Evolutionary conservation across 2,113 vertebrate species (phyloP).

Genomic region (Lathamus discolor): DNA sequence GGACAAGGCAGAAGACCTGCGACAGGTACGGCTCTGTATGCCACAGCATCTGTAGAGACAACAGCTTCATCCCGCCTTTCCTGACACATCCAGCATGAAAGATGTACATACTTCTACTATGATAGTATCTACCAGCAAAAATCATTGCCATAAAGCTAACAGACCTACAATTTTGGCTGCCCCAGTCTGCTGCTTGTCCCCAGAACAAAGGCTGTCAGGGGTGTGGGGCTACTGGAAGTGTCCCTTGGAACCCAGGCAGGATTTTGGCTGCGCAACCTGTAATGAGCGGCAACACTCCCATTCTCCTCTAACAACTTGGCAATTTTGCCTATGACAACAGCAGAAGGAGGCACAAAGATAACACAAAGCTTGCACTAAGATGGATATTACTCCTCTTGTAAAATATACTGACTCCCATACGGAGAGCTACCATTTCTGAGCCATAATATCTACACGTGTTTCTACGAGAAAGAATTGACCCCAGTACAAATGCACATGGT

Average conservation of each 20-base stretch:
- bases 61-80: background rate
- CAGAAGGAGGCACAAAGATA: background rate
- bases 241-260: background rate
- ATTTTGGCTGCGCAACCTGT: background rate
- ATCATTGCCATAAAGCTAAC: background rate
- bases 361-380: background rate
- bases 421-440: background rate
- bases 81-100: background rate
- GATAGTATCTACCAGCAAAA: background rate
- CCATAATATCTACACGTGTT: background rate
- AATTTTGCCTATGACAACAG: background rate
- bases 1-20: background rate
- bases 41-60: background rate
- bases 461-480: background rate
- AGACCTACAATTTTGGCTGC: background rate
- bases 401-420: background rate
- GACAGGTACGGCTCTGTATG: rapidly evolving
- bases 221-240: background rate
- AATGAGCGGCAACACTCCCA: background rate
- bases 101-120: background rate
- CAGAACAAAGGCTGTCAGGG: background rate
- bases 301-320: background rate
- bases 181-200: background rate
- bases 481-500: background rate
- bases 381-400: background rate